phyloP scores from a whole-genome alignment of 2,113 vertebrate genomes.

The Perca flavescens region DNA sequence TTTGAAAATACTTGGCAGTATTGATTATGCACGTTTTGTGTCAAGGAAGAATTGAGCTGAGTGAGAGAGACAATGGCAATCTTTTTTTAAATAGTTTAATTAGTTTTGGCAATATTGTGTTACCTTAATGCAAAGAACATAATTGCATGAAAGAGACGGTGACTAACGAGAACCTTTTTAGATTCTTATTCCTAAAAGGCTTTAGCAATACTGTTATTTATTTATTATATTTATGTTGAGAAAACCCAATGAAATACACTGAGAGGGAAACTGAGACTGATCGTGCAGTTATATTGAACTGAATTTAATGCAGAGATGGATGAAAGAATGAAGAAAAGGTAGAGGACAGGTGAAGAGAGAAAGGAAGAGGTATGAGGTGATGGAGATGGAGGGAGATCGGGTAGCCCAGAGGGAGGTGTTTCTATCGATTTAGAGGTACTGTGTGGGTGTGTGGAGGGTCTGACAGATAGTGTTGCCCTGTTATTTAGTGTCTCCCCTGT shows the following conservation, averaged over 20 bases:
- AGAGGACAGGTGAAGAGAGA: conserved; percentile 21
- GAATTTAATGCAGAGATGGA: conserved; percentile 9
- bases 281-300: background rate
- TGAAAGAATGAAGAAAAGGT: background rate
- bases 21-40: conserved; percentile 23
- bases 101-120: conserved; percentile 15
- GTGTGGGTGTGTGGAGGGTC: conserved; percentile 60
- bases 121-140: conserved; percentile 15
- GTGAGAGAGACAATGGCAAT: background rate
- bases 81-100: no score
- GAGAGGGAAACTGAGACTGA: background rate
- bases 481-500: conserved; percentile 69
- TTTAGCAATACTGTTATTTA: conserved; percentile 12
- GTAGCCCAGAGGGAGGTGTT: conserved; percentile 28
- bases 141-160: conserved; percentile 14
- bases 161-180: conserved; percentile 7
- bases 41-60: conserved; percentile 13
- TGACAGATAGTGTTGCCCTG: conserved; percentile 66
- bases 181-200: conserved; percentile 20
- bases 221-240: conserved; percentile 15
- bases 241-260: conserved; percentile 6
- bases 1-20: background rate
- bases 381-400: background rate
- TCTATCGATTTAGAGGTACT: conserved; percentile 33
- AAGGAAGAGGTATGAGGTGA: conserved; percentile 3